These are phyloP conservation scores for Struthidea cinerea DNA, from an alignment of 2,113 vertebrate genomes.

Conservation along the genomic window DNA sequence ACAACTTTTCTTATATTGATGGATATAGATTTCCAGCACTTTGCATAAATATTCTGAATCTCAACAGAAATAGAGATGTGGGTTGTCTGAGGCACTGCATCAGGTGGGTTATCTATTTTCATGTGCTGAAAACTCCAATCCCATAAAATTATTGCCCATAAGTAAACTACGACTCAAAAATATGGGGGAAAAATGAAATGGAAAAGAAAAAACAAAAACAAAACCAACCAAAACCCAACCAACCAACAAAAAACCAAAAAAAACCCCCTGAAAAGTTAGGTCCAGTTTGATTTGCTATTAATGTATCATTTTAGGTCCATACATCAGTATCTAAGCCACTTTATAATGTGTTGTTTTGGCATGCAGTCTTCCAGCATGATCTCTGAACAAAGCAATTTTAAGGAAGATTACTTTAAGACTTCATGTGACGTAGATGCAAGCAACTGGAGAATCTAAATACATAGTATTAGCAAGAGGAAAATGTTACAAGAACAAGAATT, in stretches of 20 bases:
- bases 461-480: background rate
- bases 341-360: background rate
- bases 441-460: background rate
- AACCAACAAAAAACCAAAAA: background rate
- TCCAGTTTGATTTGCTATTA: background rate
- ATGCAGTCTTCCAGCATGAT: background rate
- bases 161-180: background rate
- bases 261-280: background rate
- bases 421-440: background rate
- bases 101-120: background rate
- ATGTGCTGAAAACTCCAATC: background rate
- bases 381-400: background rate
- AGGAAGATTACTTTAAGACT: background rate
- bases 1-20: background rate
- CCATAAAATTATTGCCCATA: background rate
- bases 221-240: background rate
- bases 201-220: background rate
- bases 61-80: background rate
- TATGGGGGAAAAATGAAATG: rapidly evolving
- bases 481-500: background rate
- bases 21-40: background rate
- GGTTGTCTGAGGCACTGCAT: background rate
- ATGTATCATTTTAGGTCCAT: background rate
- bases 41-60: background rate
- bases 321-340: background rate